A percentile compares a stretch with the other conserved stretches of the same genome.
phyloP scores from a whole-genome alignment of 2,888 invertebrate genomes.

The Clunio marinus region DNA sequence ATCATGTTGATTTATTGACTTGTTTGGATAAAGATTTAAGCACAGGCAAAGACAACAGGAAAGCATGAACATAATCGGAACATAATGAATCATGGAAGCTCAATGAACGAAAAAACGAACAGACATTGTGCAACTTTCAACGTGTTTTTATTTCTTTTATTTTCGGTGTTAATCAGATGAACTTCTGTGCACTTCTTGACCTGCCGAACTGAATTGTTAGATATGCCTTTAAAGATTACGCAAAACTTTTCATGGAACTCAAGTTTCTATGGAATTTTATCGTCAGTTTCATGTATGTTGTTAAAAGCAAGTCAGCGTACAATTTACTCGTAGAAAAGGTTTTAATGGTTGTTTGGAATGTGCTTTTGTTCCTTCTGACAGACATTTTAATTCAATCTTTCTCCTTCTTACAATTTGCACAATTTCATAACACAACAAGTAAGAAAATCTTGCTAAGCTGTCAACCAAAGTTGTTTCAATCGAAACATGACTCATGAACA shows the following conservation, averaged over 20 bases:
- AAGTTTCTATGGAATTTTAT: too few species aligned
- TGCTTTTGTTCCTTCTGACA: neutral
- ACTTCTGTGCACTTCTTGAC: neutral
- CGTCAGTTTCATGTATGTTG: too few species aligned
- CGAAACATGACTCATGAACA: conserved; percentile 6
- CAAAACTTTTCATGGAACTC: neutral
- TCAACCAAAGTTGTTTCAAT: neutral
- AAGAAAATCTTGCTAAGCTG: neutral
- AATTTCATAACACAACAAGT: conserved; percentile 2
- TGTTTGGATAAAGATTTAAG: neutral
- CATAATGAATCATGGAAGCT: neutral
- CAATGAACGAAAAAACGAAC: neutral
- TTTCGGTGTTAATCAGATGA: neutral
- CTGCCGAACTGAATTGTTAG: neutral
- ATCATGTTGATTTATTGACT: conserved; percentile 34
- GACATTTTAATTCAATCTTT: conserved; percentile 18
- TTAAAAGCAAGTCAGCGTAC: neutral
- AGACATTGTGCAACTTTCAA: neutral
- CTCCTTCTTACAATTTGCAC: neutral
- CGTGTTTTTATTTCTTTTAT: too few species aligned
- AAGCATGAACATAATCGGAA: neutral
- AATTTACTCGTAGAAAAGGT: too few species aligned
- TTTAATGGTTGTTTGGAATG: conserved; percentile 7
- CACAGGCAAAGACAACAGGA: neutral
- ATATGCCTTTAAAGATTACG: conserved; percentile 12